Base-by-base conservation (phyloP, 2,113 vertebrate genomes). In the Tetraodon nigroviridis region DNA sequence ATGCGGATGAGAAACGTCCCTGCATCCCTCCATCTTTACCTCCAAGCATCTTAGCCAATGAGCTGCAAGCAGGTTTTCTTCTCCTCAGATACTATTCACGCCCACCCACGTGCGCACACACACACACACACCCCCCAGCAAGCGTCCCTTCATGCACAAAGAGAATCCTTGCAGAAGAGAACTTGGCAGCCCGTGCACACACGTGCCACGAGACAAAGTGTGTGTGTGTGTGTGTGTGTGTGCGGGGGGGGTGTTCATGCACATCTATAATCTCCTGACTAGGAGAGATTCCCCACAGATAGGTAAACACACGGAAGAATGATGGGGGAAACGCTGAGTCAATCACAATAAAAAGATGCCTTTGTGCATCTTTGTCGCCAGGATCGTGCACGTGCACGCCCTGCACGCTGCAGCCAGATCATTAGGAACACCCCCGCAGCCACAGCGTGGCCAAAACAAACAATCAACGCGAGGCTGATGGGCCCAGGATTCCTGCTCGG, bases 11-110 rank as follows among this genome's bases (percentile, higher is more conserved):
- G 32, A 37, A 37, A 8, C 11, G 32, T 44, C 24, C 37, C 17
- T 27, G 18, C n/a, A 44, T 44, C 46, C 41, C 44, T 54, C 19
- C 16, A 37, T 54, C 65, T 61, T 56, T 20, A 15, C 53, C 58
- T 63, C 15, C 2, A 56, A 24, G 7, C n/a, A 6, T 50, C 49
- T n/a, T 18, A 51, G 58, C 82, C 79, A 82, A 54, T 80, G 3
- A 69, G 51, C 53, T 22, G 46, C 50, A 1, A 32, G 71, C 58
- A 51, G 63, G 29, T 61, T 44, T 40, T 45, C 44, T 13, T 63
- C 52, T 67, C 61, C 49, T 41, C 40, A 19, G 60, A 64, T 63
- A 55, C 59, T 10, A 19, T 4, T 53, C 59, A 68, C 61, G 21
- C 72, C 69, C 66, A 64, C 64, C 61, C 27, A 71, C 58, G 19